Evolutionary conservation across 2,888 invertebrate species (phyloP).

Genomic region (Venusia cambrica): DNA sequence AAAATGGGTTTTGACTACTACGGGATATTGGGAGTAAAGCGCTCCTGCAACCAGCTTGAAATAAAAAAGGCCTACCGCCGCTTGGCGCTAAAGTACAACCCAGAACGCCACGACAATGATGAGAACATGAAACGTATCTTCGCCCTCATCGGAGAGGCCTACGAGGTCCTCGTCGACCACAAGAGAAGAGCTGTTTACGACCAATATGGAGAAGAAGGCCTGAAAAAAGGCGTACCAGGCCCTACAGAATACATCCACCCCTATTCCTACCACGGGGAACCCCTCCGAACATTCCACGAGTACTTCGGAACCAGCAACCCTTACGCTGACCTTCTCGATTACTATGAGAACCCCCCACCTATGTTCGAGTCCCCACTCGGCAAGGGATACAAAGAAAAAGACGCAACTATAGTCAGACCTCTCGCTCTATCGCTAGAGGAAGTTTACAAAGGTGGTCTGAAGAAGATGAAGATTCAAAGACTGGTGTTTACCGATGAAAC

Average conservation of each 20-base stretch:
- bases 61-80: constrained; percentile 86
- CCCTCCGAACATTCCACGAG: constrained; percentile 86
- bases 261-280: constrained; percentile 91
- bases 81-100: constrained; percentile 81
- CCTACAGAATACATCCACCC: constrained; percentile 85
- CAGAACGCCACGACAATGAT: constrained; percentile 74
- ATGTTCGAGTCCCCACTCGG: constrained; percentile 82
- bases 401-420: constrained; percentile 69
- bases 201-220: constrained; percentile 93
- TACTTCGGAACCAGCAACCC: constrained; percentile 93
- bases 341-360: constrained; percentile 82
- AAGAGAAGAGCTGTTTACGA: constrained; percentile 89
- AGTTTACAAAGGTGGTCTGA: constrained; percentile 87
- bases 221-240: constrained; percentile 89
- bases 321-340: constrained; percentile 88
- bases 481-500: constrained; percentile 85
- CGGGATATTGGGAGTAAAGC: constrained; percentile 85
- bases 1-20: constrained; percentile 89
- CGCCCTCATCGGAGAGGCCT: constrained; percentile 87
- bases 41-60: constrained; percentile 83
- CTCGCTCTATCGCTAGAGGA: constrained; percentile 77
- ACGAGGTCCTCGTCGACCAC: constrained; percentile 87
- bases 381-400: constrained; percentile 83
- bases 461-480: constrained; percentile 90
- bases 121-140: constrained; percentile 79